phyloP scores from a whole-genome alignment of 2,888 invertebrate genomes.

The Geophilus truncorum region DNA sequence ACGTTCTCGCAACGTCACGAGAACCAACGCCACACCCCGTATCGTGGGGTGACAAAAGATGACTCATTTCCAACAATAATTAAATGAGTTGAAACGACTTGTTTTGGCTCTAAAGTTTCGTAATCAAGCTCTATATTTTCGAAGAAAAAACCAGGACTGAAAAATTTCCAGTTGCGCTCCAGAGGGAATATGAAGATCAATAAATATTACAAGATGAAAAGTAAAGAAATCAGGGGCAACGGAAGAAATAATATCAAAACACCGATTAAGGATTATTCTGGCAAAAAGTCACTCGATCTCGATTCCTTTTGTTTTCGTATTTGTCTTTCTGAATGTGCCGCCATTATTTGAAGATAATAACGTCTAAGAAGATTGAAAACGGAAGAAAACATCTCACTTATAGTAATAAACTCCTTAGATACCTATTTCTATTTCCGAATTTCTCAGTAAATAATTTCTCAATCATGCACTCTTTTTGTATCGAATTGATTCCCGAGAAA shows the following conservation, averaged over 20 bases:
- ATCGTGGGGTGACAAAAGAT: no score
- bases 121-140: background rate
- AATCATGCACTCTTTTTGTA: background rate
- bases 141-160: background rate
- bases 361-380: background rate
- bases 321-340: background rate
- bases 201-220: constrained; percentile 1
- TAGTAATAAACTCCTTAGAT: background rate
- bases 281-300: background rate
- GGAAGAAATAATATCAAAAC: background rate
- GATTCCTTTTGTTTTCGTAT: background rate
- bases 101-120: background rate
- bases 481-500: no score
- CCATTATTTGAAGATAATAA: background rate
- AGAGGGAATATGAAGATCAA: background rate
- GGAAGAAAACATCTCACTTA: background rate
- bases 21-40: no score
- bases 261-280: background rate
- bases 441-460: background rate
- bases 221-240: background rate
- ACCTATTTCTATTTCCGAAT: background rate
- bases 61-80: background rate
- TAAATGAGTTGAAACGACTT: background rate
- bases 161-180: background rate
- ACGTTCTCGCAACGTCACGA: no score